A percentile compares a stretch with the other conserved stretches of the same genome.
Evolutionary conservation across 2,888 invertebrate species (phyloP).

Genomic region (Drosophila prolongata): DNA sequence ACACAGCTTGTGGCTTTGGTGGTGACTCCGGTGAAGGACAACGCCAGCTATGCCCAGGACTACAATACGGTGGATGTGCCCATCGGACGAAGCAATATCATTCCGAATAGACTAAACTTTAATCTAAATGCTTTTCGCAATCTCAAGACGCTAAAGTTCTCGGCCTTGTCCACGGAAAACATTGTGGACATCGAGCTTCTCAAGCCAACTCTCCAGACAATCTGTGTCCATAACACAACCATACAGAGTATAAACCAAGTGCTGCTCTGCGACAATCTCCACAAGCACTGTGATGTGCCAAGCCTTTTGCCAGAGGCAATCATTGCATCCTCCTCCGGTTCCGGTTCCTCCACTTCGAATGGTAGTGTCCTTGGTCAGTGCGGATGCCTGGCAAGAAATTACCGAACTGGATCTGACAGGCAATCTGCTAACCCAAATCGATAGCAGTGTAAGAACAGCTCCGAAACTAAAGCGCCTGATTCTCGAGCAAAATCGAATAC

Average conservation of each 20-base stretch:
- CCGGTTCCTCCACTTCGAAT: constrained; percentile 10
- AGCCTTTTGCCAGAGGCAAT: constrained; percentile 54
- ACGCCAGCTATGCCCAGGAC: constrained; percentile 69
- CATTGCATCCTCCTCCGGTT: constrained; percentile 1
- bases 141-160: constrained; percentile 89
- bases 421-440: constrained; percentile 91
- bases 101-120: constrained; percentile 91
- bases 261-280: constrained; percentile 93
- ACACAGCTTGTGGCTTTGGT: constrained; percentile 88
- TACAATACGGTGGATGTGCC: constrained; percentile 84
- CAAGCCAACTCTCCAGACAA: constrained; percentile 85
- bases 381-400: constrained; percentile 87
- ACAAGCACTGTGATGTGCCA: constrained; percentile 85
- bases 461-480: constrained; percentile 90
- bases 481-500: constrained; percentile 92
- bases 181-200: constrained; percentile 86
- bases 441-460: constrained; percentile 91
- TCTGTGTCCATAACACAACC: constrained; percentile 83
- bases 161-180: constrained; percentile 88
- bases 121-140: constrained; percentile 94
- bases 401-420: constrained; percentile 90
- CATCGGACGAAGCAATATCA: constrained; percentile 93
- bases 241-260: constrained; percentile 88
- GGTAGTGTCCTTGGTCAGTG: constrained; percentile 40
- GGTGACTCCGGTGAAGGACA: constrained; percentile 83